Conservation (phyloP, 2,888 invertebrate species). For the Macaria notata region DNA sequence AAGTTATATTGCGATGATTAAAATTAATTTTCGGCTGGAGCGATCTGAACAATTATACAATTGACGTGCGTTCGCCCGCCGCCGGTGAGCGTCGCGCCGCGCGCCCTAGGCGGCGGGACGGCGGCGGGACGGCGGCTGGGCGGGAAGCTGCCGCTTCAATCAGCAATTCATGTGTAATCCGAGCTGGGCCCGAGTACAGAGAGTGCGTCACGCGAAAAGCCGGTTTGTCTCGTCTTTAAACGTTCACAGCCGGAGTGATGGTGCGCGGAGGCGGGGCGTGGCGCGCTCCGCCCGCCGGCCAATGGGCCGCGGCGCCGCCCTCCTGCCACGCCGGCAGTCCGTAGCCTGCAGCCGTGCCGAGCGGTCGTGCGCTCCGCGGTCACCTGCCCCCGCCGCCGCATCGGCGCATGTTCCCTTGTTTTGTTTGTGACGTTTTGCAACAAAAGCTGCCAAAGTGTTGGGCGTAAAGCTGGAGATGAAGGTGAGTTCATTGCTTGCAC, state of each 20-base stretch:
- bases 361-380: slow-evolving; percentile 24
- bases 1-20: slow-evolving; percentile 20
- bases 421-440: slow-evolving; percentile 48
- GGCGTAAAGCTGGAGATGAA: slow-evolving; percentile 71
- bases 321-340: slow-evolving; percentile 33
- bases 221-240: slow-evolving; percentile 41
- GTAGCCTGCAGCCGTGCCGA: slow-evolving; percentile 52
- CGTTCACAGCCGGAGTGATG: slow-evolving; percentile 42
- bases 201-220: slow-evolving; percentile 34
- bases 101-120: slow-evolving; percentile 6
- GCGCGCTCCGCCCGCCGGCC: slow-evolving; percentile 6
- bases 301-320: slow-evolving; percentile 49
- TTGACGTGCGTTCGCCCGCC: slow-evolving; percentile 2
- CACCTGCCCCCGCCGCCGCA: background rate
- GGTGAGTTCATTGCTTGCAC: slow-evolving; percentile 45
- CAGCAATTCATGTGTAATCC: slow-evolving; percentile 43
- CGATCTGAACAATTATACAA: slow-evolving; percentile 11
- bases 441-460: slow-evolving; percentile 60
- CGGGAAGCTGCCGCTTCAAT: slow-evolving; percentile 34
- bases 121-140: slow-evolving; percentile 17
- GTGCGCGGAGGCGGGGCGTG: slow-evolving; percentile 40
- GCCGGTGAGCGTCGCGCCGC: background rate
- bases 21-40: slow-evolving; percentile 26
- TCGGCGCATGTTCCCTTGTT: slow-evolving; percentile 20
- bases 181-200: slow-evolving; percentile 45